Percentiles rank a stretch among this genome's conserved stretches.
phyloP scores from a whole-genome alignment of 2,888 invertebrate genomes.

The Cremastobaeus sp. region DNA sequence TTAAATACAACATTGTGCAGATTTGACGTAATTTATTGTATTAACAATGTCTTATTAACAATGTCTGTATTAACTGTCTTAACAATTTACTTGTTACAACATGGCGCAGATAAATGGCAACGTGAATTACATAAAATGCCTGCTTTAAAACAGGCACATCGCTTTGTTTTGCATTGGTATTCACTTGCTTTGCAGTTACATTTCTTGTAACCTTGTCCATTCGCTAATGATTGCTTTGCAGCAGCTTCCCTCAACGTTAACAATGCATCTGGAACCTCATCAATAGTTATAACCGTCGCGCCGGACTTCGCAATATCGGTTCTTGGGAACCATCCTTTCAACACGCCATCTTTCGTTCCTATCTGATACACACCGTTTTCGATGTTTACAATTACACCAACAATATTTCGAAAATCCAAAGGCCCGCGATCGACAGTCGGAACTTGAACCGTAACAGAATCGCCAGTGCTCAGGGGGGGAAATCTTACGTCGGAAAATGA shows the following conservation, averaged over 20 bases:
- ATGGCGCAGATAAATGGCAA: constrained; percentile 4
- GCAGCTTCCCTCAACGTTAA: constrained; percentile 24
- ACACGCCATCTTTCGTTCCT: constrained; percentile 24
- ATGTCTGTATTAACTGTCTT: no score
- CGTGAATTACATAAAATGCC: constrained; percentile 8
- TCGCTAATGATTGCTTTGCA: constrained; percentile 22
- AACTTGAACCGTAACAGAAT: constrained; percentile 19
- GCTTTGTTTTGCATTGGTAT: constrained; percentile 9
- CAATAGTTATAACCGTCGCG: not conserved
- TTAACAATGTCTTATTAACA: no score
- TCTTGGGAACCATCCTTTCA: constrained; percentile 40
- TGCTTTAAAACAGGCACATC: constrained; percentile 19
- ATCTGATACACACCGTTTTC: constrained; percentile 40
- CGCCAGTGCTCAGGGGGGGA: constrained; percentile 15
- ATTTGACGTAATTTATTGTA: no score
- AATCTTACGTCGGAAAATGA: constrained; percentile 20
- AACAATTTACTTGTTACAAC: constrained; percentile 22
- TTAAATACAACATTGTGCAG: no score
- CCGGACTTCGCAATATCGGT: constrained; percentile 18
- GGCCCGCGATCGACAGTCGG: constrained; percentile 35
- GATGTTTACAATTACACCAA: constrained; percentile 20
- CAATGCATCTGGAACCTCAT: constrained; percentile 4
- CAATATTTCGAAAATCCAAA: constrained; percentile 29
- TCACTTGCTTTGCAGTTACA: constrained; percentile 16
- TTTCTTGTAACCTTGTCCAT: constrained; percentile 33